Conservation (phyloP, 2,888 invertebrate genomes). For the Uloborus plumipes region DNA sequence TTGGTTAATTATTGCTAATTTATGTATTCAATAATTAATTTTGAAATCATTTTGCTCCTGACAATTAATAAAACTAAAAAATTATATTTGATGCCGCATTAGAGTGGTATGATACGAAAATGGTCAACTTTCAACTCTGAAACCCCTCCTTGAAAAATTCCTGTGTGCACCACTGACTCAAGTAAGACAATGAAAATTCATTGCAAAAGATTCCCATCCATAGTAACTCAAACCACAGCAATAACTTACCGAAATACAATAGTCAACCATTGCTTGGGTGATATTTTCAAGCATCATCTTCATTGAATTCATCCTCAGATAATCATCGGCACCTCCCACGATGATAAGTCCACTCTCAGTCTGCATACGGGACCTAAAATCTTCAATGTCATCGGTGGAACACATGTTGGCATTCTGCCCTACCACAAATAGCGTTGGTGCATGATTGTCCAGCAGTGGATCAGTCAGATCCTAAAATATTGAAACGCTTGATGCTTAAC, state of each 20-base stretch:
- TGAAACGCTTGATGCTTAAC: not conserved
- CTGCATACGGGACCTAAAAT: conserved; percentile 81
- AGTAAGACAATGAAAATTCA: too few relatives aligned
- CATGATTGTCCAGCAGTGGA: conserved; percentile 79
- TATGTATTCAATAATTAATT: too few relatives aligned
- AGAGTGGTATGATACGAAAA: too few relatives aligned
- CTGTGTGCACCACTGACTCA: too few relatives aligned
- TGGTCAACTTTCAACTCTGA: too few relatives aligned
- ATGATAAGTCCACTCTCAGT: conserved; percentile 83
- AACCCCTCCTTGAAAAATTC: too few relatives aligned
- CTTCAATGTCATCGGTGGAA: conserved; percentile 83
- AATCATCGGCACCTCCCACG: conserved; percentile 85
- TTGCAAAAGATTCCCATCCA: not conserved
- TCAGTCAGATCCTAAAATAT: conserved; percentile 78
- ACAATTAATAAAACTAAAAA: too few relatives aligned
- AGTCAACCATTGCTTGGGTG: conserved; percentile 84
- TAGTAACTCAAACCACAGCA: not conserved
- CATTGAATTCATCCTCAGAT: conserved; percentile 79
- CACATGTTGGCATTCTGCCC: conserved; percentile 79
- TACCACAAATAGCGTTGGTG: conserved; percentile 83
- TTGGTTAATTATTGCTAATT: too few relatives aligned
- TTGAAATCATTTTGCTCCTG: too few relatives aligned
- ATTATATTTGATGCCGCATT: too few relatives aligned
- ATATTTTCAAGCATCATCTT: conserved; percentile 82
- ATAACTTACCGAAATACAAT: conserved; percentile 75